phyloP scores from a whole-genome alignment of 2,113 vertebrate species.

The Eulemur rufifrons region DNA sequence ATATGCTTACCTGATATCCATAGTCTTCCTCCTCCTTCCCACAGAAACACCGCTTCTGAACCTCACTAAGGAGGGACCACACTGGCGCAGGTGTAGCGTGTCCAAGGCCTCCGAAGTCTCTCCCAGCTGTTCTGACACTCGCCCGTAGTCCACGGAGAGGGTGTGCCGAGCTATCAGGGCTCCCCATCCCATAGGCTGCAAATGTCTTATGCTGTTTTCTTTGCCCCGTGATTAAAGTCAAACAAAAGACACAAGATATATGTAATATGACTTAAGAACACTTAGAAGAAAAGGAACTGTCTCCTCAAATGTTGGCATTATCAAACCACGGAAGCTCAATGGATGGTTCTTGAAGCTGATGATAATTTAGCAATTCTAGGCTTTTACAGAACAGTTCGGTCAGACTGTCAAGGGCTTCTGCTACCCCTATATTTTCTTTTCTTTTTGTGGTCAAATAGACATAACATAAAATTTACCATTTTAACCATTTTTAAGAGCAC shows the following conservation, averaged over 20 bases:
- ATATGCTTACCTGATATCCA: fast-evolving
- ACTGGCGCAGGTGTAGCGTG: neutral
- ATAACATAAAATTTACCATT: neutral
- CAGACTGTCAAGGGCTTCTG: neutral
- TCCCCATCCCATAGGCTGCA: neutral
- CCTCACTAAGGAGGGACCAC: neutral
- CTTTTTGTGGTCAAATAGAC: neutral
- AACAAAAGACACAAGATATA: neutral
- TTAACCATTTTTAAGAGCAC: neutral
- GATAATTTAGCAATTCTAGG: neutral
- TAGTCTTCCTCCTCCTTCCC: neutral
- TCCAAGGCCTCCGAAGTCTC: fast-evolving
- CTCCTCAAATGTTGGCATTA: neutral
- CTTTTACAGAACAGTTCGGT: neutral
- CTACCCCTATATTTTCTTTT: neutral
- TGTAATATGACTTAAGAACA: neutral
- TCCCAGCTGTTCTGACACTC: neutral
- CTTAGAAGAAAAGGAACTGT: neutral
- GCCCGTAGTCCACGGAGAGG: neutral
- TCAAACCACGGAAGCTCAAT: neutral
- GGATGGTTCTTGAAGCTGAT: neutral
- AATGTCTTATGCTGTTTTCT: neutral
- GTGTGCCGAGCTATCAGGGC: too few species aligned
- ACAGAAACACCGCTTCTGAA: neutral
- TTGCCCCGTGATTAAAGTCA: neutral